These are phyloP conservation scores for Sminthurinus aureus DNA, from an alignment of 2,888 invertebrate genomes.

Conservation along the genomic window DNA sequence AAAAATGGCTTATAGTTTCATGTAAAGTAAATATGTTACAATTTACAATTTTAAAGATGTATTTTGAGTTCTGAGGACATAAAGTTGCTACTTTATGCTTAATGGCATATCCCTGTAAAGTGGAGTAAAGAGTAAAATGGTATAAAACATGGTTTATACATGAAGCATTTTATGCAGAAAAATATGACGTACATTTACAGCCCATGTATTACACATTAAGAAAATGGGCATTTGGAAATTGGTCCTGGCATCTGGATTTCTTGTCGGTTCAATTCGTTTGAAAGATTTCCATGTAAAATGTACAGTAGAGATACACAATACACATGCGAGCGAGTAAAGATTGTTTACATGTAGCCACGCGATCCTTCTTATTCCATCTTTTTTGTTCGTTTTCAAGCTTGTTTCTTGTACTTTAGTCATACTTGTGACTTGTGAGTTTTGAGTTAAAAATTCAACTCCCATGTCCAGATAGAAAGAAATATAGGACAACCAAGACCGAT, in stretches of 20 bases:
- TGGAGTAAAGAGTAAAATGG: neutral
- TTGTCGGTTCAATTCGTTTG: conserved; percentile 9
- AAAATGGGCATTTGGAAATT: conserved; percentile 31
- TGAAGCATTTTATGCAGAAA: neutral
- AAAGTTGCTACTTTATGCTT: neutral
- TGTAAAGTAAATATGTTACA: too few species aligned
- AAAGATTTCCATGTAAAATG: neutral
- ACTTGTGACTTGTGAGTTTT: neutral
- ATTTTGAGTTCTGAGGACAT: neutral
- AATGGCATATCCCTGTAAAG: neutral
- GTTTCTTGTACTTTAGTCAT: neutral
- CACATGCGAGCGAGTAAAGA: neutral
- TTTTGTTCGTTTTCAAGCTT: neutral
- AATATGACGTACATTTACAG: neutral
- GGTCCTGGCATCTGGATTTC: neutral
- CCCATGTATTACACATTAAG: neutral
- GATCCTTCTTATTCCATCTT: conserved; percentile 13
- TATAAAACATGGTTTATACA: too few species aligned
- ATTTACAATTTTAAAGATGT: neutral
- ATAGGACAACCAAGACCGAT: too few species aligned
- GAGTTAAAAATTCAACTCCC: neutral
- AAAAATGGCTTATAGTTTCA: too few species aligned
- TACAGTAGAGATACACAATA: too few species aligned
- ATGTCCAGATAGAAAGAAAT: neutral
- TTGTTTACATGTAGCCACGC: conserved; percentile 39